These are phyloP conservation scores for Drosophila merina DNA, from an alignment of 2,888 invertebrate species.

Conservation along the genomic window DNA sequence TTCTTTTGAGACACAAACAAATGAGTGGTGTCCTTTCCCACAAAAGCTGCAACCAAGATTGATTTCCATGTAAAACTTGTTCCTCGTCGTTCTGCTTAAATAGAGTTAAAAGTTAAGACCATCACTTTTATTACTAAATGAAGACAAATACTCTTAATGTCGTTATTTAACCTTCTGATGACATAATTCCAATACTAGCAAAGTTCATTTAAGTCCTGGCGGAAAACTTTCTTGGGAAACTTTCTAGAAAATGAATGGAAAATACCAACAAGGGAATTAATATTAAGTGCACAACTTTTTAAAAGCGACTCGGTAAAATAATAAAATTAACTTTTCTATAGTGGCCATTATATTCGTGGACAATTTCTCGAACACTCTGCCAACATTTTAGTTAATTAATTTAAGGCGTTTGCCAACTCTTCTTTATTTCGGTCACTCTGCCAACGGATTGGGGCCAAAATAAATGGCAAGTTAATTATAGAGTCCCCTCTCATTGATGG, in stretches of 20 bases:
- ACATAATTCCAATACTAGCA: constrained; percentile 2
- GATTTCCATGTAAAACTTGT: background rate
- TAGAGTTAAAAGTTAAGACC: background rate
- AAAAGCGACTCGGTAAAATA: background rate
- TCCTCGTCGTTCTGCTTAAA: background rate
- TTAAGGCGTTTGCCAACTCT: background rate
- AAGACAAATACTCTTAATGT: background rate
- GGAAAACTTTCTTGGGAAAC: background rate
- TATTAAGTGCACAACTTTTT: constrained; percentile 1
- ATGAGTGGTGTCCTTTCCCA: background rate
- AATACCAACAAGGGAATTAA: background rate
- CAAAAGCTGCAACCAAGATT: background rate
- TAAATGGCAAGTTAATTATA: constrained; percentile 65
- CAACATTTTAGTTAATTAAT: background rate
- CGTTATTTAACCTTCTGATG: constrained; percentile 1
- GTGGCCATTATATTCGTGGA: background rate
- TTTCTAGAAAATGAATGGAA: background rate
- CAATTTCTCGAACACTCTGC: too few relatives aligned
- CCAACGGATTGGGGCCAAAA: constrained; percentile 30
- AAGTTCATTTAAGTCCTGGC: background rate
- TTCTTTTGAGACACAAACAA: background rate
- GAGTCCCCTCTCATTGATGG: constrained; percentile 10
- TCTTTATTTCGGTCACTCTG: constrained; percentile 12
- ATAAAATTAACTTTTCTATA: background rate
- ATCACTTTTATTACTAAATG: background rate